Evolutionary conservation across 2,888 invertebrate species (phyloP).

Genomic region (Lithophane semibrunnea): DNA sequence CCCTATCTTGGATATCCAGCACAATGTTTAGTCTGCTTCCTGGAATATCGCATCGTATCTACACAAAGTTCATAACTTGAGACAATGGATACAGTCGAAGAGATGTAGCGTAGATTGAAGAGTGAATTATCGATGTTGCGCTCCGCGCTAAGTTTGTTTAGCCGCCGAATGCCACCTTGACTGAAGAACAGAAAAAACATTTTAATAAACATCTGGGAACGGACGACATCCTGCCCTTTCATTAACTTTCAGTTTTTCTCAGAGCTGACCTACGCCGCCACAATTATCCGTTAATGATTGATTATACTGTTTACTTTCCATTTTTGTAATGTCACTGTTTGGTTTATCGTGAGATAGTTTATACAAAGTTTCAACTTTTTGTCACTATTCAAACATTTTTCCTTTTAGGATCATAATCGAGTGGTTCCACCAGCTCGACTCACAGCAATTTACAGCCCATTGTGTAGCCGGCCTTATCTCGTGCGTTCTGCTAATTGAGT

Average conservation of each 20-base stretch:
- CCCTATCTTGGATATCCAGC: neutral
- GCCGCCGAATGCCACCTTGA: constrained; percentile 80
- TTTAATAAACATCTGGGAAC: constrained; percentile 79
- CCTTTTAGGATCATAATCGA: constrained; percentile 63
- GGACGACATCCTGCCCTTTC: constrained; percentile 83
- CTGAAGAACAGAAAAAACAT: constrained; percentile 75
- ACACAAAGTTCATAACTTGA: neutral
- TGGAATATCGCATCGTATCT: neutral
- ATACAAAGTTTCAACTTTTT: constrained; percentile 56
- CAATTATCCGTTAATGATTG: constrained; percentile 87
- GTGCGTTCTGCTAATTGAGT: constrained; percentile 87
- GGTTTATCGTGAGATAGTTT: constrained; percentile 72
- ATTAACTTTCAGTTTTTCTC: constrained; percentile 83
- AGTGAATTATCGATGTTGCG: constrained; percentile 89
- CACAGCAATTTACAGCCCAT: constrained; percentile 83
- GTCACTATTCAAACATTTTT: constrained; percentile 56
- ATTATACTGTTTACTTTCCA: constrained; percentile 85
- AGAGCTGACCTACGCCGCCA: constrained; percentile 67
- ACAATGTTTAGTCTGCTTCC: neutral
- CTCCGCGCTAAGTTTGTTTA: constrained; percentile 86
- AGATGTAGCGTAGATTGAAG: constrained; percentile 81
- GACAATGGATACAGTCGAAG: constrained; percentile 78
- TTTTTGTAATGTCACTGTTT: constrained; percentile 83
- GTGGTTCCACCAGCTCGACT: constrained; percentile 54
- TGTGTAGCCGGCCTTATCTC: constrained; percentile 82